Evolutionary conservation across 2,888 invertebrate species (phyloP).

Genomic region (Callimorpha dominula): DNA sequence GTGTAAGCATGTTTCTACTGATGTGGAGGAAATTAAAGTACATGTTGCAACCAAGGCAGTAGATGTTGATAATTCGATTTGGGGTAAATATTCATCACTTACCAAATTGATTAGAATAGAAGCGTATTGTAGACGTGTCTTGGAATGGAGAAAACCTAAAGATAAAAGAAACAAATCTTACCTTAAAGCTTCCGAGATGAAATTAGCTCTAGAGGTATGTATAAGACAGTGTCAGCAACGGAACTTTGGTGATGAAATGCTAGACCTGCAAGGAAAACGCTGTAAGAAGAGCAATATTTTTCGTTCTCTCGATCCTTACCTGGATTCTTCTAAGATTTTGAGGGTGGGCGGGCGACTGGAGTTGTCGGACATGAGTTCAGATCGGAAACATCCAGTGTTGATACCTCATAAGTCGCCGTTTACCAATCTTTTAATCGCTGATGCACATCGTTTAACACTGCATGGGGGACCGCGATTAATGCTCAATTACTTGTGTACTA

Average conservation of each 20-base stretch:
- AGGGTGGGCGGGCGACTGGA: constrained; percentile 1
- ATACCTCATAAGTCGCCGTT: too few species aligned
- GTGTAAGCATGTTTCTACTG: neutral
- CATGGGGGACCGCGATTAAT: too few species aligned
- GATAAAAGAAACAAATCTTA: neutral
- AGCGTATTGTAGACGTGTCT: neutral
- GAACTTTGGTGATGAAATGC: too few species aligned
- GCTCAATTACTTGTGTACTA: too few species aligned
- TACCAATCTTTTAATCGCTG: too few species aligned
- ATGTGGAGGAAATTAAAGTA: neutral
- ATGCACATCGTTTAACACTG: too few species aligned
- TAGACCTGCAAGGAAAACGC: too few species aligned
- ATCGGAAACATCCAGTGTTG: neutral
- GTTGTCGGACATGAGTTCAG: neutral
- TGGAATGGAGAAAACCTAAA: neutral
- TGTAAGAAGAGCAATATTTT: too few species aligned
- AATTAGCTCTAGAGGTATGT: neutral
- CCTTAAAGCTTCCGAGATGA: neutral
- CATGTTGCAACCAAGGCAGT: neutral
- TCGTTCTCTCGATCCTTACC: neutral
- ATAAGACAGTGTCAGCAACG: too few species aligned
- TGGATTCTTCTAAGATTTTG: constrained; percentile 1
- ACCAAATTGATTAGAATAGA: neutral
- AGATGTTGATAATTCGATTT: neutral
- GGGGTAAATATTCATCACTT: constrained; percentile 3